Conservation (phyloP, 2,797 vertebrate genomes). For the Eulemur mongoz region DNA sequence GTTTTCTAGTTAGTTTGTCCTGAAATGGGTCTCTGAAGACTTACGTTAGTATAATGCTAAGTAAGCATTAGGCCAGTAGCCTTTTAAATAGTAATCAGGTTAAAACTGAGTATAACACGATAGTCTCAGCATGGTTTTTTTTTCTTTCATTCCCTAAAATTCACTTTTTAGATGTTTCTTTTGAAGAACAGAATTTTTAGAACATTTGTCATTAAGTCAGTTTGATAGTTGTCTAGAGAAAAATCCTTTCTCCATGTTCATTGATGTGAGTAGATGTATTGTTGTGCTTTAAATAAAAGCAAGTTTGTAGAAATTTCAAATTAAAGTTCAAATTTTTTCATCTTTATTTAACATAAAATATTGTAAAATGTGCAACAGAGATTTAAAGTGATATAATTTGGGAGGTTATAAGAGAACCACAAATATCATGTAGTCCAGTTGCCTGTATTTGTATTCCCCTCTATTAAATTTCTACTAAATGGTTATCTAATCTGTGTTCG, state of each 20-base stretch:
- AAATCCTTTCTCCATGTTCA: neutral
- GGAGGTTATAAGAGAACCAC: neutral
- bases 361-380: neutral
- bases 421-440: neutral
- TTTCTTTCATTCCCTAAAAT: slow-evolving; percentile 6
- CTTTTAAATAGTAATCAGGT: neutral
- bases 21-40: neutral
- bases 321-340: slow-evolving; percentile 2
- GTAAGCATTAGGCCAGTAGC: neutral
- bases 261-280: neutral
- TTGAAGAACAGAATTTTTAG: slow-evolving; percentile 5
- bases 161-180: neutral
- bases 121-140: neutral
- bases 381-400: neutral
- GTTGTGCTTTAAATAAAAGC: neutral
- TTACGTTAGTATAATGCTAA: neutral
- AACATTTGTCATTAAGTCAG: neutral
- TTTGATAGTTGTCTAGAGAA: slow-evolving; percentile 27
- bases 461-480: neutral
- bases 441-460: neutral
- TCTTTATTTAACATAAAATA: slow-evolving; percentile 8
- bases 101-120: neutral
- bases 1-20: neutral
- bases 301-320: neutral
- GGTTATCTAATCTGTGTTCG: neutral